Conservation (phyloP, 2,888 invertebrate species). For the Sinhomidia bicolor region DNA sequence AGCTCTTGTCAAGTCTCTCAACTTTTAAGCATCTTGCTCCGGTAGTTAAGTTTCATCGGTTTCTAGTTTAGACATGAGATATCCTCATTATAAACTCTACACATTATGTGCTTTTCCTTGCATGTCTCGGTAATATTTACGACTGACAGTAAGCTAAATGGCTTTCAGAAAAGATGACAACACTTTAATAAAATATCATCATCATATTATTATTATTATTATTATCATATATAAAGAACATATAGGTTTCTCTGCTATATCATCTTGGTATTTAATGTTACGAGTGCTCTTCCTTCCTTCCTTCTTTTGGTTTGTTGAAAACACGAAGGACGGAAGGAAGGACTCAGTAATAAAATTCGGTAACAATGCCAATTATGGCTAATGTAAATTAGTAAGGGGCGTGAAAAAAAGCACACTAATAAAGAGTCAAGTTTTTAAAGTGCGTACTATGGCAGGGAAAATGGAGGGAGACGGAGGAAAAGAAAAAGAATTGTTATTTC, state of each 20-base stretch:
- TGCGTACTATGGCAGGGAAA: constrained; percentile 71
- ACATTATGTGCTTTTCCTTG: neutral
- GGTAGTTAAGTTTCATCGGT: too few species aligned
- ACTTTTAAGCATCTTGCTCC: too few species aligned
- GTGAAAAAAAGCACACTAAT: constrained; percentile 80
- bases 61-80: neutral
- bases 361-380: constrained; percentile 79
- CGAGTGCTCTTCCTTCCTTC: neutral
- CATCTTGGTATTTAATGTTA: neutral
- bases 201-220: neutral
- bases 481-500: constrained; percentile 79
- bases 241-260: too few species aligned
- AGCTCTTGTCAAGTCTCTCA: too few species aligned
- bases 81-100: neutral
- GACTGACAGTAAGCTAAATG: constrained; percentile 1
- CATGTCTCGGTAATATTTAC: neutral
- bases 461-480: constrained; percentile 40
- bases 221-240: neutral
- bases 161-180: constrained; percentile 23
- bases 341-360: constrained; percentile 49
- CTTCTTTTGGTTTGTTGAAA: neutral
- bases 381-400: constrained; percentile 80
- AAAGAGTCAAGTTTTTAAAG: constrained; percentile 79
- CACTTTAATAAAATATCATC: constrained; percentile 10
- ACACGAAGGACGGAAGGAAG: constrained; percentile 33